phyloP scores from a whole-genome alignment of 2,113 vertebrate species.

The Leptocoma aspasia region DNA sequence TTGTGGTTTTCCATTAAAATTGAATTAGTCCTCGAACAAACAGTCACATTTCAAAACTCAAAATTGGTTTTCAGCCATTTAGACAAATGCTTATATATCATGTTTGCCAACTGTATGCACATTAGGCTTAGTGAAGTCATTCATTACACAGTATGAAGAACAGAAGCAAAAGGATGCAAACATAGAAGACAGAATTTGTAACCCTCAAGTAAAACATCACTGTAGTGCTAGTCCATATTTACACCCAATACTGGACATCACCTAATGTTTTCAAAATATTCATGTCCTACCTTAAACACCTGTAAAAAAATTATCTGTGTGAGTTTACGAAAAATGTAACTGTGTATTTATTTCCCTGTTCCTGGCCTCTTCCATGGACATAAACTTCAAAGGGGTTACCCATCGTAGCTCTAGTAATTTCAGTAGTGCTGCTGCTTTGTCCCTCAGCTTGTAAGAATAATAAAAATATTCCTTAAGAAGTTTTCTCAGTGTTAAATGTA shows the following conservation, averaged over 20 bases:
- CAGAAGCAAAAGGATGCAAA: background rate
- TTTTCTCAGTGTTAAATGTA: background rate
- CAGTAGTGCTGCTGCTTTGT: background rate
- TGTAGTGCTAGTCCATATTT: background rate
- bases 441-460: background rate
- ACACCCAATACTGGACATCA: background rate
- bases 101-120: background rate
- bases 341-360: background rate
- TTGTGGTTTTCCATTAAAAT: background rate
- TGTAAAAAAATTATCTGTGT: background rate
- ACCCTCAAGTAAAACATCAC: background rate
- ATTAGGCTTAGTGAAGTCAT: constrained; percentile 2
- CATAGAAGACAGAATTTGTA: background rate
- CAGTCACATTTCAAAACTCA: background rate
- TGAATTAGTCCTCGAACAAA: background rate
- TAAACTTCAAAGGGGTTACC: background rate
- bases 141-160: background rate
- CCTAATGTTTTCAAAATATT: background rate
- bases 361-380: background rate
- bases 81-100: background rate
- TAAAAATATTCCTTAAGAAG: background rate
- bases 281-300: background rate
- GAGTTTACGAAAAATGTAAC: background rate
- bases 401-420: background rate
- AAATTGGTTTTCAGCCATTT: background rate